Conservation (phyloP, 92 coral and sea anemone genomes). For the Palythoa grandiflora region DNA sequence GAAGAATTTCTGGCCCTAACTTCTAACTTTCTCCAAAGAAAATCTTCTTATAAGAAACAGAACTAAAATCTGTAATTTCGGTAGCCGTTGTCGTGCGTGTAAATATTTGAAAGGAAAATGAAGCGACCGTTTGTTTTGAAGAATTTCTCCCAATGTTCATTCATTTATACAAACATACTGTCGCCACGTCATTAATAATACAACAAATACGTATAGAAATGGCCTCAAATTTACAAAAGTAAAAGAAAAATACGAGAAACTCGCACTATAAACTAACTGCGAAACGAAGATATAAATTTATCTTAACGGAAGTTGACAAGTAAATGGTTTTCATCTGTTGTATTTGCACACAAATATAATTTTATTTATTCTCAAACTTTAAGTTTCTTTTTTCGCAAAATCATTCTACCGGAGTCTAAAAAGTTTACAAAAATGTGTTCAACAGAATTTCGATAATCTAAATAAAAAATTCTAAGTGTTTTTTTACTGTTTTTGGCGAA, state of each 20-base stretch:
- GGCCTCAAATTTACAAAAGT: slow-evolving; percentile 21
- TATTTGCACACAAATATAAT: slow-evolving; percentile 3
- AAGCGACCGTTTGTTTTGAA: neutral
- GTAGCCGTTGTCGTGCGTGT: neutral
- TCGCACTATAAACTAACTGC: neutral
- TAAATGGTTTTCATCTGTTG: neutral
- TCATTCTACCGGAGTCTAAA: neutral
- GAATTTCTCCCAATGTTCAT: slow-evolving; percentile 16
- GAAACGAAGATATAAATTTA: neutral
- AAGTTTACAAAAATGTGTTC: neutral
- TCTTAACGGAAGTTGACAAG: neutral
- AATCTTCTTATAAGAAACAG: neutral
- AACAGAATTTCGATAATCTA: neutral
- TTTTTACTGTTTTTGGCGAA: neutral
- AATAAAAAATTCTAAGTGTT: neutral
- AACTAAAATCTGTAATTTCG: neutral
- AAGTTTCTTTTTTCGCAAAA: neutral
- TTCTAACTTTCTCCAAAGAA: neutral
- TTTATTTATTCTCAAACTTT: neutral
- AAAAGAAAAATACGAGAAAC: neutral
- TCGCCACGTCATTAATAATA: slow-evolving; percentile 37
- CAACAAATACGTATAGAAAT: slow-evolving; percentile 29
- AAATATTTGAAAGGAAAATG: neutral
- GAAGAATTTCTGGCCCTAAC: neutral
- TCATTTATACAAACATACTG: slow-evolving; percentile 15